Base-by-base conservation (phyloP, 2,113 vertebrate genomes). In the Ceyx cyanopectus region DNA sequence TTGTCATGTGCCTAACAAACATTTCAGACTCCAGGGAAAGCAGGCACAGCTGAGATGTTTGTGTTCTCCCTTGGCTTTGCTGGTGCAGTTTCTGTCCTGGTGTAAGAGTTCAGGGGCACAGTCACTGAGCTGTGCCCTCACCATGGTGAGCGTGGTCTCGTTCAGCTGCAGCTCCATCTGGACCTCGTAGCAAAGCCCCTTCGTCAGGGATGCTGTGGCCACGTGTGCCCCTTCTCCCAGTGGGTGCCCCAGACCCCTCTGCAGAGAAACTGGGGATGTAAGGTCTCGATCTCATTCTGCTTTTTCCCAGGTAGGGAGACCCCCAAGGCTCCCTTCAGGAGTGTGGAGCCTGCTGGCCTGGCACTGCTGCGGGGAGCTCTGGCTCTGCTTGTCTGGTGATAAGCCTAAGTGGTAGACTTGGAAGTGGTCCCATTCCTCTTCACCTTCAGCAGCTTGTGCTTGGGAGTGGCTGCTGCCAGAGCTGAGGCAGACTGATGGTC, bases 1-100 rank as follows among this genome's bases (percentile, higher is more conserved):
- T 81, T 82, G 84, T 81, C 93, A 78, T 87, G n/a, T 87, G 86
- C 92, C 80, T 73, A 91, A 76, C 74, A 73, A 89, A 94, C 66
- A 70, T 54, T 58, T 87, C 81, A 80, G 66, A 87, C 76, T 86
- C 8, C 11, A 4, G 17, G 57, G 51, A 88, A 68, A 32, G 50
- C 50, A 6, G 40, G 66, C 69, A 50, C 17, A 78, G 26, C 9
- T 22, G 26, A 32, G 26, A 74, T 24, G 18, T 19, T 51, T 86
- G 61, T 53, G 54, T 11, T 82, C 30, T 80, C 32, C 61, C 56
- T 85, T 0, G 0, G 17, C 48, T 80, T 53, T 20, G 40, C 4
- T 66, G 67, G 26, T 29, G 41, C 9, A 6, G 29, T 17, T 60
- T 87, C 26, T 67, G 41, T 48, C 34, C 57, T 72, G 46, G 45